These are phyloP conservation scores for Python bivittatus DNA, from an alignment of 2,113 vertebrate species.

Conservation along the genomic window DNA sequence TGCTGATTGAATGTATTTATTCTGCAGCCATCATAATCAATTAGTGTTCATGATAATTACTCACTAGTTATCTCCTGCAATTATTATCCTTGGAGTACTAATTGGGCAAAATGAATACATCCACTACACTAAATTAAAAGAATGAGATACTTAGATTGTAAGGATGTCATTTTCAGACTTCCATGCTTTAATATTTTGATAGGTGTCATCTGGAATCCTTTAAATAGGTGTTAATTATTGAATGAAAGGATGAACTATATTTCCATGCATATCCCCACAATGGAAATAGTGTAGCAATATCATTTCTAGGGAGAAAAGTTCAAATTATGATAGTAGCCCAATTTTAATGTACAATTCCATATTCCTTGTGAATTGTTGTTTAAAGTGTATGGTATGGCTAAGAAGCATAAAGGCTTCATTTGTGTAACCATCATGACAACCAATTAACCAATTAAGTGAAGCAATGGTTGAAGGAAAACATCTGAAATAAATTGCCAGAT, in stretches of 20 bases:
- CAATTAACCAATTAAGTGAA: neutral
- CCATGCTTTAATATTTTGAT: slow-evolving; percentile 1
- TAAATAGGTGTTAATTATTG: slow-evolving; percentile 9
- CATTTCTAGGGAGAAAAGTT: neutral
- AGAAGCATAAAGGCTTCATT: neutral
- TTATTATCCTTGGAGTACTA: neutral
- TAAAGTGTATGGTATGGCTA: neutral
- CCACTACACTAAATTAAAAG: slow-evolving; percentile 8
- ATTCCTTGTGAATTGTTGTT: neutral
- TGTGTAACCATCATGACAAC: neutral
- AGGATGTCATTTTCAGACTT: neutral
- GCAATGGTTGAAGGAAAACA: neutral
- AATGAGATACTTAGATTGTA: slow-evolving; percentile 12
- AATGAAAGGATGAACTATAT: slow-evolving; percentile 8
- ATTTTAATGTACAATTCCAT: neutral
- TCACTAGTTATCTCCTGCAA: neutral
- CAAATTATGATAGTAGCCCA: neutral
- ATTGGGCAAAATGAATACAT: neutral
- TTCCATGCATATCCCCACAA: neutral
- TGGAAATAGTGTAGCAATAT: neutral
- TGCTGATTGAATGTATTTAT: slow-evolving; percentile 1
- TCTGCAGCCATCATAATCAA: neutral
- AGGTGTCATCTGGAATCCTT: slow-evolving; percentile 5
- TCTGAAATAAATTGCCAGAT: neutral
- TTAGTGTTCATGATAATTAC: neutral